Conservation (phyloP, 2,888 invertebrate species). For the Pecten maximus region DNA sequence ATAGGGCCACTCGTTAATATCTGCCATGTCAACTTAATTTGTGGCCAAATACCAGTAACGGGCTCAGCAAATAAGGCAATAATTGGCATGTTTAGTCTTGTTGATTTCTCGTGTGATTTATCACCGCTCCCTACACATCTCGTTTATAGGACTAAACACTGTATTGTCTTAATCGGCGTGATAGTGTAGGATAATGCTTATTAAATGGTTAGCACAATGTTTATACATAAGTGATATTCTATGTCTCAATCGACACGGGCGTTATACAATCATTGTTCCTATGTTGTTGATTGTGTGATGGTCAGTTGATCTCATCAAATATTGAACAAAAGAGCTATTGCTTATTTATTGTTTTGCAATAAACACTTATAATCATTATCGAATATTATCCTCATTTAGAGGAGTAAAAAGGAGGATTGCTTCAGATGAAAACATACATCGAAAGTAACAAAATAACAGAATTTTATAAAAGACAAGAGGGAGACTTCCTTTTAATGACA, state of each 20-base stretch:
- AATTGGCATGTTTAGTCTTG: neutral
- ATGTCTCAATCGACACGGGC: neutral
- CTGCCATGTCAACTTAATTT: conserved; percentile 35
- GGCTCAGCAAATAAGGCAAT: conserved; percentile 25
- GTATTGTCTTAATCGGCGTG: neutral
- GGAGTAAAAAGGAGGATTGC: no score
- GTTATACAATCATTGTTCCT: neutral
- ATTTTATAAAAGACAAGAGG: no score
- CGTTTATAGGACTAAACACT: conserved; percentile 12
- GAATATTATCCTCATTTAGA: no score
- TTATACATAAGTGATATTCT: neutral
- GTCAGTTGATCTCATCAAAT: neutral
- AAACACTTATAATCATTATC: no score
- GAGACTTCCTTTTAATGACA: no score
- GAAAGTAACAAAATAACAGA: no score
- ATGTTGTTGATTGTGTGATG: neutral
- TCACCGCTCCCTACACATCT: neutral
- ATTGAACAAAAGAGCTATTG: neutral
- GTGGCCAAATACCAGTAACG: conserved; percentile 35
- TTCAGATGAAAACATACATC: no score
- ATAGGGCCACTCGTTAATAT: conserved; percentile 33
- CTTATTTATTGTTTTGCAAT: no score
- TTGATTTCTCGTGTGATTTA: conserved; percentile 32
- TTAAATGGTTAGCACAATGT: neutral
- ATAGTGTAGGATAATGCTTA: neutral